Percentiles rank a stretch among this genome's conserved stretches.
Evolutionary conservation across 2,888 invertebrate genomes (phyloP).

Genomic region (Halocaridina rubra): DNA sequence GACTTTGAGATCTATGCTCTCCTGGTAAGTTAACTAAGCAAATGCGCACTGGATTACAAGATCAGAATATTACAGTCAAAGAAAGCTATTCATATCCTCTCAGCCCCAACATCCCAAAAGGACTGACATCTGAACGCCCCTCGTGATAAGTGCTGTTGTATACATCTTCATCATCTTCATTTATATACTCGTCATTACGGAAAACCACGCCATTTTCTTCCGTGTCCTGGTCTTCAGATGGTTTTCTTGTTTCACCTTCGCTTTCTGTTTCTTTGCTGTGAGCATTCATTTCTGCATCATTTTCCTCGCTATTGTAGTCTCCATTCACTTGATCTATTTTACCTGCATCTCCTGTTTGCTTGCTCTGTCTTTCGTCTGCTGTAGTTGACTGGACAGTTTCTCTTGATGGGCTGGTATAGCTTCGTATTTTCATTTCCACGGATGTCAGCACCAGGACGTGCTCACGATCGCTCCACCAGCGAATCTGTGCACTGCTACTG

Average conservation of each 20-base stretch:
- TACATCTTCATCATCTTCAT: not conserved
- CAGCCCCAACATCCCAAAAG: not conserved
- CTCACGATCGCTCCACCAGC: slow-evolving; percentile 42
- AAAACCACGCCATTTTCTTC: not conserved
- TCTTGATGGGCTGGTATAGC: not conserved
- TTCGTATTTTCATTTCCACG: slow-evolving; percentile 43
- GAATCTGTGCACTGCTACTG: slow-evolving; percentile 22
- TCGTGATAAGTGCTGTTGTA: not conserved
- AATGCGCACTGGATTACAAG: too few species aligned
- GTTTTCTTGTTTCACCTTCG: not conserved
- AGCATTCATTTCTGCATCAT: not conserved
- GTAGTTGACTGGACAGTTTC: not conserved
- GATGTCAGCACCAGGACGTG: slow-evolving; percentile 30
- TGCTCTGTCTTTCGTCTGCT: too few species aligned
- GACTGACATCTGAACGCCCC: not conserved
- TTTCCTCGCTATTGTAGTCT: not conserved
- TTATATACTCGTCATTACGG: too few species aligned
- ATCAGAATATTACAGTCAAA: too few species aligned
- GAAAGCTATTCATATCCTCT: too few species aligned
- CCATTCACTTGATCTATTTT: too few species aligned
- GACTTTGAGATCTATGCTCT: too few species aligned
- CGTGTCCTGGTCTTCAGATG: not conserved
- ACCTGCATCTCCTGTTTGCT: too few species aligned
- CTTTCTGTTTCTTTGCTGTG: not conserved
- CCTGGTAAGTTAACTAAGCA: too few species aligned